Base-by-base conservation (phyloP, 2,888 invertebrate species). In the Cheilosia pagana region DNA sequence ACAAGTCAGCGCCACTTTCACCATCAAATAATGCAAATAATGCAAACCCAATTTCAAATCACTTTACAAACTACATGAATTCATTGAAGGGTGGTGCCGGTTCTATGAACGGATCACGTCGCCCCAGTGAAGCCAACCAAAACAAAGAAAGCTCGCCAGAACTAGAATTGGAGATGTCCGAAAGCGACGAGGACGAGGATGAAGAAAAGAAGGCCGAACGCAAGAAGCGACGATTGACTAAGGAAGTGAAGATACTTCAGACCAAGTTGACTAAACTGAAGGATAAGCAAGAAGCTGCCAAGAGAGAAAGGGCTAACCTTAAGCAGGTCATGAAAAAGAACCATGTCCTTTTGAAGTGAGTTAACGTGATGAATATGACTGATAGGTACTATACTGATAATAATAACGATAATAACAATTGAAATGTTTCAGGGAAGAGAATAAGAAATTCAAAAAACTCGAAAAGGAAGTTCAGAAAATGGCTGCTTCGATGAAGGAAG, bases 381-480 rank as follows among this genome's bases (percentile, higher is more conserved):
- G 4, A 10, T 53, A 1, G 8, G 14, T 41, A 5, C n/a, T 8
- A 8, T 28, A 28, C n/a, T n/a, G n/a, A n/a, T n/a, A n/a, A 39
- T 16, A 12, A 43, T 23, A 8, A 48, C 28, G n/a, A 5, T 23
- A 12, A 63, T 16, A 8, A 39, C 10, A 28, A 62, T 52, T 23
- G 10, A 48, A 16, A 21, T 57, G 53, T 72, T 83, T 79, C 88
- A 95, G 94, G 88, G 95, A 95, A 48, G 97, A 96, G 88, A 96
- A 96, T 89, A 95, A 95, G 89, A 96, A 96, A 91, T 96, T 95
- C 92, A 96, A 95, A 89, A 94, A 94, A 87, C 91, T 97, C 50
- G 96, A 97, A 90, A 96, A 96, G 87, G 97, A 97, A 92, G 97
- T 97, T 10, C 96, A 97, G 89, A 97, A 97, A 92, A 97, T 97